phyloP scores from a whole-genome alignment of 2,797 vertebrate genomes.

The Cuniculus paca region DNA sequence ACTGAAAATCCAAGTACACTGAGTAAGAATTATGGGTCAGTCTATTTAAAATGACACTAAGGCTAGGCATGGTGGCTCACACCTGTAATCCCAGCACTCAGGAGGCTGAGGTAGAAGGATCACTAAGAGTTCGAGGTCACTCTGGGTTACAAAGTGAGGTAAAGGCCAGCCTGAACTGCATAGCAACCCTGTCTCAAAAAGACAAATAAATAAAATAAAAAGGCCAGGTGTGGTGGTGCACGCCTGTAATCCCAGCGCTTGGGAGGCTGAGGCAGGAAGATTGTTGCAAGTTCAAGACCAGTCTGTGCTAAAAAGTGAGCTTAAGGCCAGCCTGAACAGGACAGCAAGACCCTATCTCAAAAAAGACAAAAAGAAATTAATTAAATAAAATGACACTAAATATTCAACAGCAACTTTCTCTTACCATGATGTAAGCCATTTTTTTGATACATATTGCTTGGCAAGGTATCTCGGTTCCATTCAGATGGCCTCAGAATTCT shows the following conservation, averaged over 20 bases:
- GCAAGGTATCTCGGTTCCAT: conserved; percentile 97
- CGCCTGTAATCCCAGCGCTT: neutral
- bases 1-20: neutral
- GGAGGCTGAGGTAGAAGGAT: neutral
- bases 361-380: neutral
- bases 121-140: neutral
- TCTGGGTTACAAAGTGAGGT: neutral
- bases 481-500: conserved; percentile 97
- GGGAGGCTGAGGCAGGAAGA: neutral
- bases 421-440: conserved; percentile 98
- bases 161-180: neutral
- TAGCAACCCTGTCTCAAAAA: neutral
- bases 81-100: neutral
- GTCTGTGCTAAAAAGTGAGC: neutral
- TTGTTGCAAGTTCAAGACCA: neutral
- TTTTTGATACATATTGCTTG: conserved; percentile 99
- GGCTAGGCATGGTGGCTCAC: neutral
- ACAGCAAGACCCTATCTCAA: neutral
- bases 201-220: neutral
- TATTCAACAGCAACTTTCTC: conserved; percentile 23
- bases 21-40: neutral
- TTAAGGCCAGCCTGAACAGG: neutral
- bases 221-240: neutral
- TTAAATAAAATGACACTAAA: neutral
- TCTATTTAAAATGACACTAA: neutral